phyloP scores from a whole-genome alignment of 2,888 invertebrate species.

The Agrochola lota region DNA sequence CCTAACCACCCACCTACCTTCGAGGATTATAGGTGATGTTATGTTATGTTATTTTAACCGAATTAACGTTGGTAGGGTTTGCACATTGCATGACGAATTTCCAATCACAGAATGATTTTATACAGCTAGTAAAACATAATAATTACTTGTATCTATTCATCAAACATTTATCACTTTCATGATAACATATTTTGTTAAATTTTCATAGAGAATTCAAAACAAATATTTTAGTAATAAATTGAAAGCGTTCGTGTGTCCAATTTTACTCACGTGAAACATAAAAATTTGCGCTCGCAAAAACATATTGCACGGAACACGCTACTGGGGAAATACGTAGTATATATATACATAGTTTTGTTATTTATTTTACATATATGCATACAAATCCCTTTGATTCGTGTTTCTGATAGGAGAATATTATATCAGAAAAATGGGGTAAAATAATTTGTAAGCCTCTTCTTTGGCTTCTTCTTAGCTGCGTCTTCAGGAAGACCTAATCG shows the following conservation, averaged over 20 bases:
- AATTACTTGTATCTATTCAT: not conserved
- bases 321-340: not conserved
- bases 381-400: not conserved
- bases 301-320: slow-evolving; percentile 28
- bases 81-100: not conserved
- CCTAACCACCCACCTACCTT: not conserved
- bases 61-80: not conserved
- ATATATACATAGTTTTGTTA: slow-evolving; percentile 12
- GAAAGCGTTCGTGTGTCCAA: slow-evolving; percentile 40
- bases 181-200: not conserved
- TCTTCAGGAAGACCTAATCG: not conserved
- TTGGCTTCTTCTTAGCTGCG: too few relatives aligned
- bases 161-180: slow-evolving; percentile 11
- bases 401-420: not conserved
- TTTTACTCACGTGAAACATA: slow-evolving; percentile 36
- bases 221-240: slow-evolving; percentile 50
- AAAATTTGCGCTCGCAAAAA: slow-evolving; percentile 39
- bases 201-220: slow-evolving; percentile 26
- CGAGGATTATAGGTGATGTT: not conserved
- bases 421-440: not conserved
- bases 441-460: not conserved
- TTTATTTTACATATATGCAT: slow-evolving; percentile 6
- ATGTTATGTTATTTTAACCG: not conserved
- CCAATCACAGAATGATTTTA: not conserved
- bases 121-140: not conserved